phyloP scores from a whole-genome alignment of 2,113 vertebrate species.

The Xiphophorus maculatus region DNA sequence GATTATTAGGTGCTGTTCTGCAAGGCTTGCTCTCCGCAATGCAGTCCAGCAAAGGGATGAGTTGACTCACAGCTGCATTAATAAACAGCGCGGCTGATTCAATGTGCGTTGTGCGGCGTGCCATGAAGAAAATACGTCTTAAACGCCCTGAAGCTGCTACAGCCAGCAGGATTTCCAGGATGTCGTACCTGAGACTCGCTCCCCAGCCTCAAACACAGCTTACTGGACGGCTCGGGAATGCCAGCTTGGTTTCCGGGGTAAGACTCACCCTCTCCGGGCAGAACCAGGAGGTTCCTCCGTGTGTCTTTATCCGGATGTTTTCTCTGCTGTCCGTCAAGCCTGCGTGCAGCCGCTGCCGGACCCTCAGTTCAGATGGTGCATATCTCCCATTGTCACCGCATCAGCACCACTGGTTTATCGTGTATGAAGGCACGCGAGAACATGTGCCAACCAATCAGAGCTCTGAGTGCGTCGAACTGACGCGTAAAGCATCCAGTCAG shows the following conservation, averaged over 20 bases:
- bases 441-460: conserved; percentile 34
- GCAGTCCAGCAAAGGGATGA: conserved; percentile 53
- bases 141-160: neutral
- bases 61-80: conserved; percentile 45
- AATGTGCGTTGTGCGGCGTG: neutral
- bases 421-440: conserved; percentile 32
- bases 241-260: conserved; percentile 11
- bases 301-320: conserved; percentile 23
- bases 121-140: neutral
- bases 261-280: conserved; percentile 51
- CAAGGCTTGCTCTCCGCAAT: conserved; percentile 62
- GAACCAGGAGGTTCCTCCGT: conserved; percentile 23
- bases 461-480: neutral
- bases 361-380: conserved; percentile 63
- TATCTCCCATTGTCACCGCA: conserved; percentile 74
- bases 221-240: conserved; percentile 15
- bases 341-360: neutral
- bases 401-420: conserved; percentile 66
- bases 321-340: neutral
- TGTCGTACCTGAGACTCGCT: neutral
- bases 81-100: neutral
- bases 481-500: conserved; percentile 23
- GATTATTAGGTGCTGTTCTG: conserved; percentile 18
- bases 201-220: conserved; percentile 3
- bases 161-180: conserved; percentile 8